phyloP scores from a whole-genome alignment of 2,888 invertebrate genomes.

The Drepana falcataria region DNA sequence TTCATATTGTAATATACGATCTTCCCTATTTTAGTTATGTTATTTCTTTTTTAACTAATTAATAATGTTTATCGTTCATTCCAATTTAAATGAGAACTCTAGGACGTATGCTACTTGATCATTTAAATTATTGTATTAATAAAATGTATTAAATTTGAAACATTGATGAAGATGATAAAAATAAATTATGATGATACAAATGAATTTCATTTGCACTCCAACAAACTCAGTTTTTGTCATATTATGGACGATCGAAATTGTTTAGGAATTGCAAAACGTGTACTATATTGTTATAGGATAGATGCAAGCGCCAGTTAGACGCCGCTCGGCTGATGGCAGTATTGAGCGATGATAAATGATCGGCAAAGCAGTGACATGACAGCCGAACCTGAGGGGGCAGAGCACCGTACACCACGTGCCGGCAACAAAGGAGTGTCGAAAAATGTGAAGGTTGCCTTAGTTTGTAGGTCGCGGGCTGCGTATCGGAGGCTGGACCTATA shows the following conservation, averaged over 20 bases:
- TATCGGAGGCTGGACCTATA: constrained; percentile 68
- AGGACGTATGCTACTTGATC: constrained; percentile 71
- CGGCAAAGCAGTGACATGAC: constrained; percentile 65
- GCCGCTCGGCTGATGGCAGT: constrained; percentile 57
- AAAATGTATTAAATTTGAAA: constrained; percentile 75
- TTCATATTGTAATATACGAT: constrained; percentile 53
- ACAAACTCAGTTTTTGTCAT: neutral
- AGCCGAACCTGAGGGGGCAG: constrained; percentile 65
- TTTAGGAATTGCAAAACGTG: neutral
- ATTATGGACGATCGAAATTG: neutral
- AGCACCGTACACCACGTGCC: constrained; percentile 59
- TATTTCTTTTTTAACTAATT: constrained; percentile 72
- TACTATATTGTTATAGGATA: constrained; percentile 11
- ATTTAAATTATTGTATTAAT: constrained; percentile 78
- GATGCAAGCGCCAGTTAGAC: constrained; percentile 68
- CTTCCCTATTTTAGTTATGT: constrained; percentile 64
- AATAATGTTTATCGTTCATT: constrained; percentile 77
- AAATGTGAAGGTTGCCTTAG: constrained; percentile 74
- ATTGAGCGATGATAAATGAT: constrained; percentile 76
- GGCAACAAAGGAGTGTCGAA: constrained; percentile 71
- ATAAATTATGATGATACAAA: constrained; percentile 71
- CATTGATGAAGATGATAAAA: constrained; percentile 75
- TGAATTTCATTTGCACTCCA: constrained; percentile 34
- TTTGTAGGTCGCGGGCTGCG: constrained; percentile 71
- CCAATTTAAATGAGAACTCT: constrained; percentile 76